These are phyloP conservation scores for Copsychus sechellarum DNA, from an alignment of 2,113 vertebrate genomes.

Conservation along the genomic window DNA sequence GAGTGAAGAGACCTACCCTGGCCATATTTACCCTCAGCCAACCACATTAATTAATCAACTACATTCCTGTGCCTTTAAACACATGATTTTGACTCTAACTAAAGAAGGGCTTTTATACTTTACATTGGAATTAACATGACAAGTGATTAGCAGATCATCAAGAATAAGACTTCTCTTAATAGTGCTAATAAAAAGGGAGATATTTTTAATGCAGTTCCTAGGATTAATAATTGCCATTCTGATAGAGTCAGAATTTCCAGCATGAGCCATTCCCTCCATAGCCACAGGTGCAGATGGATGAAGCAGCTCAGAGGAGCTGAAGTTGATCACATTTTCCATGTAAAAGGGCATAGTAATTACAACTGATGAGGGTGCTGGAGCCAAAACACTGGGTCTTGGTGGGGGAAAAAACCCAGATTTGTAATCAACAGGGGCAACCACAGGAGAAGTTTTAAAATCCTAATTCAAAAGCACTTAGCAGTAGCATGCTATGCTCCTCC, in stretches of 20 bases:
- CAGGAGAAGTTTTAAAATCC: slow-evolving; percentile 45
- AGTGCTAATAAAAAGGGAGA: slow-evolving; percentile 35
- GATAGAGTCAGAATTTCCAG: slow-evolving; percentile 66
- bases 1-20: not conserved
- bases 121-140: slow-evolving; percentile 6
- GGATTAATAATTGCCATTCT: slow-evolving; percentile 52
- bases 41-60: not conserved
- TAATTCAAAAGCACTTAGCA: slow-evolving; percentile 60
- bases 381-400: slow-evolving; percentile 21
- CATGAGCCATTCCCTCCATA: slow-evolving; percentile 44
- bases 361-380: slow-evolving; percentile 44
- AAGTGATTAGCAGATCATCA: slow-evolving; percentile 28
- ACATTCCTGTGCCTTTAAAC: not conserved
- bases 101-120: not conserved
- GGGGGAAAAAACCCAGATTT: not conserved
- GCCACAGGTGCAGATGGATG: slow-evolving; percentile 66
- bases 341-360: slow-evolving; percentile 57
- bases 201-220: slow-evolving; percentile 29
- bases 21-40: not conserved
- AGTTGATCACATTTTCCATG: slow-evolving; percentile 64
- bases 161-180: slow-evolving; percentile 26
- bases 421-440: slow-evolving; percentile 48
- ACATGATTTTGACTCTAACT: not conserved
- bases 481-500: slow-evolving; percentile 29
- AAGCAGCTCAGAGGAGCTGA: slow-evolving; percentile 39